phyloP scores from a whole-genome alignment of 2,888 invertebrate species.

The Plagodis dolabraria region DNA sequence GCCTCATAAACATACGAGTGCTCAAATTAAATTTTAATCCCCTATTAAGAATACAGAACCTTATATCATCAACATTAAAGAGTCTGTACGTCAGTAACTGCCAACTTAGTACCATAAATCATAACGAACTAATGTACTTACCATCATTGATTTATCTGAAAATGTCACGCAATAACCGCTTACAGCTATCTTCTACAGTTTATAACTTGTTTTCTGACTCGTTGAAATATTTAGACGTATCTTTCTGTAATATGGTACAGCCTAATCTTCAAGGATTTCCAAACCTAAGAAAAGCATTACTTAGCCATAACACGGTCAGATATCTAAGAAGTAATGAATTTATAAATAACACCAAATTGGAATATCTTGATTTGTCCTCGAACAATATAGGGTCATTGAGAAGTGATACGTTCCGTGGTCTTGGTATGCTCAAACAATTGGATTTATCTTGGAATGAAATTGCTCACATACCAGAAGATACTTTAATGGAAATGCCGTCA shows the following conservation, averaged over 20 bases:
- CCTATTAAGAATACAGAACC: slow-evolving; percentile 67
- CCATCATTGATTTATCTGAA: slow-evolving; percentile 85
- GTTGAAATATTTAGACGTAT: slow-evolving; percentile 84
- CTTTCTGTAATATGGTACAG: slow-evolving; percentile 85
- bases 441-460: slow-evolving; percentile 90
- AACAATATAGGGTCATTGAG: slow-evolving; percentile 87
- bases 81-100: slow-evolving; percentile 86
- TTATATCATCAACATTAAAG: slow-evolving; percentile 80
- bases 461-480: slow-evolving; percentile 82
- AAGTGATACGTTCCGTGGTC: slow-evolving; percentile 84
- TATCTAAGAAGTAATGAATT: slow-evolving; percentile 85
- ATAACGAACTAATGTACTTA: slow-evolving; percentile 83
- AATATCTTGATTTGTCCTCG: slow-evolving; percentile 86
- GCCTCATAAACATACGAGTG: slow-evolving; percentile 79
- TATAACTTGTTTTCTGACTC: slow-evolving; percentile 77
- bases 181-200: slow-evolving; percentile 73
- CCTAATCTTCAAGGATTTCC: slow-evolving; percentile 87
- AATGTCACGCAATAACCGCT: slow-evolving; percentile 86
- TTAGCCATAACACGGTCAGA: slow-evolving; percentile 87
- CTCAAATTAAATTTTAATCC: slow-evolving; percentile 84
- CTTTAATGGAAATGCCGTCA: slow-evolving; percentile 85
- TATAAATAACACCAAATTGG: slow-evolving; percentile 84
- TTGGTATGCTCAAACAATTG: slow-evolving; percentile 84
- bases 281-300: slow-evolving; percentile 81
- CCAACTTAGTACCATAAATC: slow-evolving; percentile 77